Percentiles rank a stretch among this genome's conserved stretches.
Conservation (phyloP, 2,113 vertebrate species). For the Corythaeola cristata region DNA sequence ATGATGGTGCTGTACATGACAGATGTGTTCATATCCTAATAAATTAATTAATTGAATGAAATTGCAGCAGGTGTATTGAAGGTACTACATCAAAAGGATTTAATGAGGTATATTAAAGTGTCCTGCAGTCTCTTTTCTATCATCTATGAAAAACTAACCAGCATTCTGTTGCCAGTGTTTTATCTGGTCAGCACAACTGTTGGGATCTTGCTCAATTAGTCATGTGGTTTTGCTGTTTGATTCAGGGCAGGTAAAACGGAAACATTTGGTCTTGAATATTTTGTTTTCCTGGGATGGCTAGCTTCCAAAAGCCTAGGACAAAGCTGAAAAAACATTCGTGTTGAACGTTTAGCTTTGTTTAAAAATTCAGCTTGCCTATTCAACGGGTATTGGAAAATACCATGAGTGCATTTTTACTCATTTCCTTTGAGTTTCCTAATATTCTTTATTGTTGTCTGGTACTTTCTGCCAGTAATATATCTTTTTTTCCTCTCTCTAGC, state of each 20-base stretch:
- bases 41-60: neutral
- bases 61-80: neutral
- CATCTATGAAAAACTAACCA: neutral
- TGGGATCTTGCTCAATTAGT: neutral
- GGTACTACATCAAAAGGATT: neutral
- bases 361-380: neutral
- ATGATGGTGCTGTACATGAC: neutral
- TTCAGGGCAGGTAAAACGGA: neutral
- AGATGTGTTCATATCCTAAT: neutral
- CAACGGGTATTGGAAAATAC: neutral
- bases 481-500: neutral
- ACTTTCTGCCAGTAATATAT: neutral
- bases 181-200: neutral
- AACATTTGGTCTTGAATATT: slow-evolving; percentile 48
- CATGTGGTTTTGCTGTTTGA: neutral
- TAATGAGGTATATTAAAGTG: neutral
- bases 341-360: neutral
- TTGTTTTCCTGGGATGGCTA: neutral
- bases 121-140: neutral
- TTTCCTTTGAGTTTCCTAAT: neutral
- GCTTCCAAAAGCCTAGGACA: slow-evolving; percentile 19
- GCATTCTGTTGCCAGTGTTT: neutral
- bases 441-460: neutral
- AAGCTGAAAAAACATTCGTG: slow-evolving; percentile 31
- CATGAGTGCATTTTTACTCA: neutral